Conservation (phyloP, 1,140 invertebrate species). For the Eurosta solidaginis region DNA sequence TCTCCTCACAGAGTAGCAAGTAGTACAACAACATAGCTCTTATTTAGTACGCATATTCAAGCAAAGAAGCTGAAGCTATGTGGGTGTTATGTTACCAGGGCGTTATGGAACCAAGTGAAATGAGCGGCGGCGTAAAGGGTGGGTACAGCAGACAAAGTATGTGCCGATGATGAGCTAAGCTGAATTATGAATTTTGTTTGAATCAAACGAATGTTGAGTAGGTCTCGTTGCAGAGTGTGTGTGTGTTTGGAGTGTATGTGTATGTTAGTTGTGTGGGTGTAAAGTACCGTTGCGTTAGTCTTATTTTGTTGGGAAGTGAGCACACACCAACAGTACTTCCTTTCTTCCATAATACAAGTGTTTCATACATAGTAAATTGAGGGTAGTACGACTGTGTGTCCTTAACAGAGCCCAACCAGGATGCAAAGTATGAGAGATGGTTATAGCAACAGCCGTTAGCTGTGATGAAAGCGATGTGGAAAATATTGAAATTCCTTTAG, state of each 20-base stretch:
- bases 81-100: no score
- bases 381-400: neutral
- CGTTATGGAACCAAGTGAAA: neutral
- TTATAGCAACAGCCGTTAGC: neutral
- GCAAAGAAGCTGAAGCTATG: no score
- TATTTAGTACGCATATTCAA: neutral
- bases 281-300: neutral
- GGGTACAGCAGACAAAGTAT: neutral
- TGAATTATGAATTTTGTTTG: neutral
- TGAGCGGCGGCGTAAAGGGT: neutral
- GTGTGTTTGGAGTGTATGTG: neutral
- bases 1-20: neutral
- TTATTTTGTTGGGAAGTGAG: neutral
- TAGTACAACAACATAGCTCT: neutral
- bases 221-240: neutral
- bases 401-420: neutral
- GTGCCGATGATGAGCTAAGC: neutral
- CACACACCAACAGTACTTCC: slow-evolving; percentile 18
- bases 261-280: no score
- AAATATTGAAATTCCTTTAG: slow-evolving; percentile 27
- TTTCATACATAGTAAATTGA: neutral
- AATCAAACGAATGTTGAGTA: slow-evolving; percentile 3
- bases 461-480: slow-evolving; percentile 20
- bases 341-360: neutral
- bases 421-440: neutral